phyloP scores from a whole-genome alignment of 2,888 invertebrate species.

The Temnothorax rugatulus region DNA sequence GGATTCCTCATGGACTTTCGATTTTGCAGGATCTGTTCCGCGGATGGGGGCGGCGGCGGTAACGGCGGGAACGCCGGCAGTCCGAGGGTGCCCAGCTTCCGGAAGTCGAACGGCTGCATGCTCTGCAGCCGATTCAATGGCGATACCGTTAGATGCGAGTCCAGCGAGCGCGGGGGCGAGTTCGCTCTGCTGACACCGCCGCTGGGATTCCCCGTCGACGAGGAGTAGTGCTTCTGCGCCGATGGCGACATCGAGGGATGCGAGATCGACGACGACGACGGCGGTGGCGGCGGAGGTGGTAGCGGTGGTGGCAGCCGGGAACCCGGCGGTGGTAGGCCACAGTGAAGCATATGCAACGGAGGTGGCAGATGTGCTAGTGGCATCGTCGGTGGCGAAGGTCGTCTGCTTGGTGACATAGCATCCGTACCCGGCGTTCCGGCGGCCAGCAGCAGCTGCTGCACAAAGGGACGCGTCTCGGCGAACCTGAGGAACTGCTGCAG shows the following conservation, averaged over 20 bases:
- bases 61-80: slow-evolving; percentile 88
- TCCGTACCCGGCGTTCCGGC: slow-evolving; percentile 87
- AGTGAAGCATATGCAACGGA: slow-evolving; percentile 84
- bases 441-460: slow-evolving; percentile 89
- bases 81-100: slow-evolving; percentile 90
- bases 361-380: slow-evolving; percentile 85
- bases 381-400: slow-evolving; percentile 89
- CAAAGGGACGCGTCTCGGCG: slow-evolving; percentile 95
- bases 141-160: slow-evolving; percentile 88
- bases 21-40: slow-evolving; percentile 78
- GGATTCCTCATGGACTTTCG: slow-evolving; percentile 80
- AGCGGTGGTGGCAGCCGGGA: slow-evolving; percentile 85
- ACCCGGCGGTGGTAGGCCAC: slow-evolving; percentile 86
- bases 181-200: slow-evolving; percentile 86
- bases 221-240: slow-evolving; percentile 86
- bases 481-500: slow-evolving; percentile 96
- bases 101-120: slow-evolving; percentile 98
- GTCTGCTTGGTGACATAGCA: slow-evolving; percentile 91
- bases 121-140: slow-evolving; percentile 96
- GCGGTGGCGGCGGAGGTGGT: slow-evolving; percentile 81
- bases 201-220: slow-evolving; percentile 72
- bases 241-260: slow-evolving; percentile 87
- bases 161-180: slow-evolving; percentile 88
- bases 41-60: slow-evolving; percentile 78
- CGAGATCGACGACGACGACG: slow-evolving; percentile 82